Conservation (phyloP, 2,113 vertebrate species). For the Pseudorhombus dupliciocellatus region DNA sequence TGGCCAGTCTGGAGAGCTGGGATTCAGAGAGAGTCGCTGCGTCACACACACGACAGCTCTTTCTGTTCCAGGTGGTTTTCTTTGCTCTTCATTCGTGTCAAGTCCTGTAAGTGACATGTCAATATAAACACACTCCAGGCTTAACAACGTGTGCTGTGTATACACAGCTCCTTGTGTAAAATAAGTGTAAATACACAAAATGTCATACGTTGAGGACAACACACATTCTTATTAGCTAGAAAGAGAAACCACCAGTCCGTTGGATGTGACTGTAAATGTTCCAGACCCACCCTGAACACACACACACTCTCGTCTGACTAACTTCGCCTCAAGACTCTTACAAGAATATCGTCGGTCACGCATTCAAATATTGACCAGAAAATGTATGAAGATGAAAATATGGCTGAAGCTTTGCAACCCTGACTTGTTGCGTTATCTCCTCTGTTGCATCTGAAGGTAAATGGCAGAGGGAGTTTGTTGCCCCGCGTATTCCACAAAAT, state of each 20-base stretch:
- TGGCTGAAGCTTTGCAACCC: neutral
- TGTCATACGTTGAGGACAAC: constrained; percentile 11
- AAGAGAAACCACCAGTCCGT: neutral
- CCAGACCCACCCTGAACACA: constrained; percentile 40
- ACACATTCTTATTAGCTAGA: constrained; percentile 49
- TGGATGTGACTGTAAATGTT: constrained; percentile 9
- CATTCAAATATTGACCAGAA: neutral
- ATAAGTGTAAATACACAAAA: neutral
- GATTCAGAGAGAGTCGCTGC: neutral
- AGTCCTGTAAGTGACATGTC: neutral
- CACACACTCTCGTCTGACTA: constrained; percentile 6
- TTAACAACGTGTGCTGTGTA: neutral
- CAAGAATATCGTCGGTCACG: neutral
- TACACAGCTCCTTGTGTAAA: neutral
- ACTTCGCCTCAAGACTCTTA: neutral
- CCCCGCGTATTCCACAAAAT: neutral
- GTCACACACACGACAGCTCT: neutral
- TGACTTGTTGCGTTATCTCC: neutral
- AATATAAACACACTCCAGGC: neutral
- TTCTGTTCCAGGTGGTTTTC: neutral
- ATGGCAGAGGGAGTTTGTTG: neutral
- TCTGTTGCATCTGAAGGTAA: neutral
- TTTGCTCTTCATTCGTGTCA: constrained; percentile 12
- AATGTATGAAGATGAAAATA: neutral
- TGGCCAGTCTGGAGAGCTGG: neutral